Conservation (phyloP, 2,113 vertebrate genomes). For the Isurus oxyrinchus region DNA sequence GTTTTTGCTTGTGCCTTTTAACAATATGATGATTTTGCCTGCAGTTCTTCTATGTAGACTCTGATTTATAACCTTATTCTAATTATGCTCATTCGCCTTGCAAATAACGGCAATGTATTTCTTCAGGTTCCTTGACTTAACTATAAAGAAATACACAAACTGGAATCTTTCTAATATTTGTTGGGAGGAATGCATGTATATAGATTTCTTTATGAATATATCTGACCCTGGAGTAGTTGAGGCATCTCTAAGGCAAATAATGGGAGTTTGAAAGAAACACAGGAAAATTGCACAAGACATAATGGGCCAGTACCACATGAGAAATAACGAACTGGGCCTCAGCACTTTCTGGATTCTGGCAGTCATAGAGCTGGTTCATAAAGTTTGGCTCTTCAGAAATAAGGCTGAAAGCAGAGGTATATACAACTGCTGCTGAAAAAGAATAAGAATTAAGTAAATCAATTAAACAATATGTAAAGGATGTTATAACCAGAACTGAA, state of each 20-base stretch:
- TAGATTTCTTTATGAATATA: not conserved
- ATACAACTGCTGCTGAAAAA: not conserved
- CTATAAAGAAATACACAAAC: not conserved
- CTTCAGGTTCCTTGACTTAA: not conserved
- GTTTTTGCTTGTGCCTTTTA: not conserved
- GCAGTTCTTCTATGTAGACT: not conserved
- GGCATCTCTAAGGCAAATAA: not conserved
- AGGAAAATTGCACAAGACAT: not conserved
- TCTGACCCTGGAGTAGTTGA: not conserved
- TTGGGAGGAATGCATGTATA: not conserved
- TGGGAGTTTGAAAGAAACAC: not conserved
- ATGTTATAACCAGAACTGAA: not conserved
- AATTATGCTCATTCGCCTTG: too few relatives aligned
- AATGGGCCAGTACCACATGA: not conserved
- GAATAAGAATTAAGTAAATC: not conserved
- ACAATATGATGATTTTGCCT: not conserved
- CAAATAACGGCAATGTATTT: not conserved
- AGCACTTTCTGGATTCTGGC: not conserved
- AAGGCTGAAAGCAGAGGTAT: not conserved
- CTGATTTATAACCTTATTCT: not conserved
- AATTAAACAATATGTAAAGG: not conserved
- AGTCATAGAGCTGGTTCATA: conserved; percentile 24
- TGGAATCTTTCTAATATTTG: not conserved
- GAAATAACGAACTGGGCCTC: not conserved
- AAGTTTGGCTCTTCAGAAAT: conserved; percentile 26